Evolutionary conservation across 2,888 invertebrate genomes (phyloP).

Genomic region (Parelbella ahira): DNA sequence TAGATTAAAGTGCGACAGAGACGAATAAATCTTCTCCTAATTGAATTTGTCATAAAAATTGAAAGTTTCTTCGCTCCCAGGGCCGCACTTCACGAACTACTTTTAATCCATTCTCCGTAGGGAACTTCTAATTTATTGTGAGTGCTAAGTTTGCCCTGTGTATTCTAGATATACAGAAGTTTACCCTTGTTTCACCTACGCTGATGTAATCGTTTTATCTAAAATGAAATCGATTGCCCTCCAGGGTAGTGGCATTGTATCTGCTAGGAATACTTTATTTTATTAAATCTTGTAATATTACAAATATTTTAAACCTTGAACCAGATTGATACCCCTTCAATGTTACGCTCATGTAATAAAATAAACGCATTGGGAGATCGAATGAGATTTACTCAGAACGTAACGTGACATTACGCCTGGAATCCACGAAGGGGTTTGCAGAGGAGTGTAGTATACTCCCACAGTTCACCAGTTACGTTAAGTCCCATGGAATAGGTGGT

Average conservation of each 20-base stretch:
- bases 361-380: too few species aligned
- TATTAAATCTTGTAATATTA: slow-evolving; percentile 5
- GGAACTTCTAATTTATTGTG: slow-evolving; percentile 77
- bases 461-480: too few species aligned
- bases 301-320: too few species aligned
- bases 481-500: too few species aligned
- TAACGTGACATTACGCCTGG: too few species aligned
- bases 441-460: too few species aligned
- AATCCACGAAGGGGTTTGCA: too few species aligned
- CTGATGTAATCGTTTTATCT: slow-evolving; percentile 60
- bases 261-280: slow-evolving; percentile 7
- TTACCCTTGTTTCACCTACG: slow-evolving; percentile 55
- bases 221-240: slow-evolving; percentile 45
- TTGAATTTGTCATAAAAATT: slow-evolving; percentile 79
- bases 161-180: slow-evolving; percentile 61
- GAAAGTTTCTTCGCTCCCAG: slow-evolving; percentile 66
- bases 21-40: slow-evolving; percentile 67
- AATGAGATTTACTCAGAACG: too few species aligned
- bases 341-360: too few species aligned
- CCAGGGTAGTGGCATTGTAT: too few species aligned
- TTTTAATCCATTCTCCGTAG: slow-evolving; percentile 77
- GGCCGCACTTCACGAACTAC: slow-evolving; percentile 67
- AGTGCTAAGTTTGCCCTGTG: slow-evolving; percentile 73
- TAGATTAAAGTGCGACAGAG: slow-evolving; percentile 50
- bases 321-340: too few species aligned